phyloP scores from a whole-genome alignment of 2,113 vertebrate species.

The Phalacrocorax carbo region DNA sequence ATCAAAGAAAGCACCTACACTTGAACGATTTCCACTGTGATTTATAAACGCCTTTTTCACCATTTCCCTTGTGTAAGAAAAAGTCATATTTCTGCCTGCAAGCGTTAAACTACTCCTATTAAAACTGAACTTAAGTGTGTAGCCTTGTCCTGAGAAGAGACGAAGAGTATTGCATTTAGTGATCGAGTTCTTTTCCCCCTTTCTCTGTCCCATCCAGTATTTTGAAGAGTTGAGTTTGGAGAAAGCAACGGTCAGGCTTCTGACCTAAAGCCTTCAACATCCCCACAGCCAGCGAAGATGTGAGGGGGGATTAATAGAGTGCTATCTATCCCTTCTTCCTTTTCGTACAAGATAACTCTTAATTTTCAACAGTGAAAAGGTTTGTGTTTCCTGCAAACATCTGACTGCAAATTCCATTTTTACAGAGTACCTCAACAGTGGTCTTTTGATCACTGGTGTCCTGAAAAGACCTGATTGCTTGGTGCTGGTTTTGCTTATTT shows the following conservation, averaged over 20 bases:
- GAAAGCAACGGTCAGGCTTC: neutral
- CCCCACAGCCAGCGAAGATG: neutral
- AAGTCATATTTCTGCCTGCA: neutral
- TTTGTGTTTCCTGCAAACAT: neutral
- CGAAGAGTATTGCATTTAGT: neutral
- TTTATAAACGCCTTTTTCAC: neutral
- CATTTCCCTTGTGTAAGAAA: neutral
- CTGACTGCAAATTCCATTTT: neutral
- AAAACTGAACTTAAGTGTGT: neutral
- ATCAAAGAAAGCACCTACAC: neutral
- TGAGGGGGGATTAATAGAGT: neutral
- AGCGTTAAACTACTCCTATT: neutral
- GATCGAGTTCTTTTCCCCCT: neutral
- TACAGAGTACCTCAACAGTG: neutral
- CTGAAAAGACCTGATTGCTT: slow-evolving; percentile 9
- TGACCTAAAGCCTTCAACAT: neutral
- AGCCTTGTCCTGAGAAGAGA: neutral
- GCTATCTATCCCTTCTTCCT: neutral
- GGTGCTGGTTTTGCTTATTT: neutral
- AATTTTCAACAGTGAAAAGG: neutral
- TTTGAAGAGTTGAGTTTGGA: neutral
- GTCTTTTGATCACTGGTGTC: slow-evolving; percentile 14
- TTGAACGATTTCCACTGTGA: neutral
- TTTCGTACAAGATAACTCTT: neutral
- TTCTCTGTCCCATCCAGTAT: neutral